A percentile compares a stretch with the other conserved stretches of the same genome.
phyloP scores from a whole-genome alignment of 2,888 invertebrate genomes.

The Tromatobia lineatoria region DNA sequence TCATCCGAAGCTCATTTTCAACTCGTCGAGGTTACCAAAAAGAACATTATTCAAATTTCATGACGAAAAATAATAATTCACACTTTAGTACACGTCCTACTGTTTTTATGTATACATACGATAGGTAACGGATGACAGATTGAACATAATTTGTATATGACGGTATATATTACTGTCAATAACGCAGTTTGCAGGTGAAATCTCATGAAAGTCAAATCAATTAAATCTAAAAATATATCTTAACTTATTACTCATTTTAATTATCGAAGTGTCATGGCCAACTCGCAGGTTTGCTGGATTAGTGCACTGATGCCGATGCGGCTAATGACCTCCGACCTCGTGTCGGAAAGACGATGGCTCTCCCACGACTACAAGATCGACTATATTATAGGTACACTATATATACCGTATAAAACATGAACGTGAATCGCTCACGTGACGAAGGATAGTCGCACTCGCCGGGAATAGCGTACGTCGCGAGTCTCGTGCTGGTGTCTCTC shows the following conservation, averaged over 20 bases:
- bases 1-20: too few relatives aligned
- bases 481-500: conserved; percentile 58
- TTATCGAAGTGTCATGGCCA: conserved; percentile 10
- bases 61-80: too few relatives aligned
- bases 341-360: conserved; percentile 51
- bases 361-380: conserved; percentile 52
- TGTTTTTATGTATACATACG: background rate
- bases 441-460: conserved; percentile 50
- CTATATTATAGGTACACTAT: background rate
- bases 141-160: background rate
- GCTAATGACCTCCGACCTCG: conserved; percentile 66
- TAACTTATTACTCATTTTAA: background rate
- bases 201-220: background rate
- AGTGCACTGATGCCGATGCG: conserved; percentile 52
- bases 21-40: too few relatives aligned
- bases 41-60: too few relatives aligned
- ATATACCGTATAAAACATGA: conserved; percentile 38
- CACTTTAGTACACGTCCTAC: too few relatives aligned
- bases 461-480: conserved; percentile 53
- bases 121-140: background rate
- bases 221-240: background rate
- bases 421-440: conserved; percentile 68
- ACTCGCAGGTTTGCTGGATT: conserved; percentile 1
- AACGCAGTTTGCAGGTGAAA: background rate
- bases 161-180: background rate